Evolutionary conservation across 2,797 vertebrate genomes (phyloP).

Genomic region (Catostomus latipinnis): DNA sequence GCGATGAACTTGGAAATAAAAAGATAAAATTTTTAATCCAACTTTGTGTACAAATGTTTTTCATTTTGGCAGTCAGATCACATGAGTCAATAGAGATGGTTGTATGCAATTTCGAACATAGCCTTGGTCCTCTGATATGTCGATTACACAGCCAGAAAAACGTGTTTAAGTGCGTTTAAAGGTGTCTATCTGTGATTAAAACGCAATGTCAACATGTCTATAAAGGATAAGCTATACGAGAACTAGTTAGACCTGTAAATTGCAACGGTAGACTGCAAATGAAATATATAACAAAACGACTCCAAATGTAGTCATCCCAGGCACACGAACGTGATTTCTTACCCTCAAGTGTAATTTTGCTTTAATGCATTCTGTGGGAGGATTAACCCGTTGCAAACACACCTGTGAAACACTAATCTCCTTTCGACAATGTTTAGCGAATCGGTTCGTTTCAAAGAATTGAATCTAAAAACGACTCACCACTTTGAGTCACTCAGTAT

Average conservation of each 20-base stretch:
- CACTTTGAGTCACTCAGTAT: too few species aligned
- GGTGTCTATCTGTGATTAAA: too few species aligned
- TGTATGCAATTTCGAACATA: too few species aligned
- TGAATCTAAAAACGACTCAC: too few species aligned
- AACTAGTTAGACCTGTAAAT: conserved; percentile 7
- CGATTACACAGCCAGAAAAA: not conserved
- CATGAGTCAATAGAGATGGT: too few species aligned
- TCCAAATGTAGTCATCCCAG: not conserved
- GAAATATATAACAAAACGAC: conserved; percentile 4
- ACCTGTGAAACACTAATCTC: not conserved
- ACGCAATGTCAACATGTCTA: not conserved
- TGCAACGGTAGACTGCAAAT: not conserved
- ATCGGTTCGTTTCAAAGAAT: not conserved
- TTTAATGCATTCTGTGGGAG: not conserved
- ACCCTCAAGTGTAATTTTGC: not conserved
- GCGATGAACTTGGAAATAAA: too few species aligned
- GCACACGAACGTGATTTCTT: not conserved
- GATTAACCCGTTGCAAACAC: not conserved
- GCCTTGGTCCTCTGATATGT: too few species aligned
- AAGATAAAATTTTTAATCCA: too few species aligned
- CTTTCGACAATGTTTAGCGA: not conserved
- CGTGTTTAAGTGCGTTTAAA: too few species aligned
- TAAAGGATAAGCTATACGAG: not conserved
- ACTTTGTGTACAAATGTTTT: too few species aligned
- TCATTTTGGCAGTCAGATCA: too few species aligned